phyloP scores from a whole-genome alignment of 1,140 invertebrate species.

The Phenacoccus solenopsis region DNA sequence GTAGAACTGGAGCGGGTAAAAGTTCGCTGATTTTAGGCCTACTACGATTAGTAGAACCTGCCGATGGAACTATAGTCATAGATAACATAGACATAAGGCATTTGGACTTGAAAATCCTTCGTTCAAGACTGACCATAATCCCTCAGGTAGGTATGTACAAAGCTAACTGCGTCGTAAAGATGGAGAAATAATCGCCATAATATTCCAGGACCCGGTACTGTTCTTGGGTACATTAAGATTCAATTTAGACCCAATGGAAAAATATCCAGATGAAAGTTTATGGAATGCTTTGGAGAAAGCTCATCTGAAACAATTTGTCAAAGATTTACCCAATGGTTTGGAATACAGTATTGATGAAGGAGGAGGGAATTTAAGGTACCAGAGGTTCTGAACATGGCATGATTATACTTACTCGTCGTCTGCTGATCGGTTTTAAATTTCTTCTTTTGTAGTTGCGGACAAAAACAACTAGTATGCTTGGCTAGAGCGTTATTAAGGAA shows the following conservation, averaged over 20 bases:
- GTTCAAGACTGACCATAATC: constrained; percentile 80
- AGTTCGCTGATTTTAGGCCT: constrained; percentile 66
- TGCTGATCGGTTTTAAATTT: not conserved
- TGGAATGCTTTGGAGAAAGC: constrained; percentile 52
- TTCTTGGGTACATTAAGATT: constrained; percentile 46
- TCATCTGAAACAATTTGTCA: constrained; percentile 61
- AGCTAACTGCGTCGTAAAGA: not conserved
- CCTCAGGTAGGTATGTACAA: constrained; percentile 43
- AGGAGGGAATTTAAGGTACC: constrained; percentile 46
- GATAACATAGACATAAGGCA: constrained; percentile 76
- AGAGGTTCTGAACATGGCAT: not conserved
- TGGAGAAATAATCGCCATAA: constrained; percentile 35
- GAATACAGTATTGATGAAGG: constrained; percentile 21
- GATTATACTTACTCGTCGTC: too few species aligned
- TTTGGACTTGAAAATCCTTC: constrained; percentile 76
- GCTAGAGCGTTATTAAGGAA: constrained; percentile 39
- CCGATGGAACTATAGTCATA: constrained; percentile 72
- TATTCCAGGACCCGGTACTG: constrained; percentile 47
- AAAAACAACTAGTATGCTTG: constrained; percentile 42
- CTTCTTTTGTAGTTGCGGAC: constrained; percentile 38
- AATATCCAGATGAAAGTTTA: constrained; percentile 43
- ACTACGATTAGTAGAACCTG: constrained; percentile 79
- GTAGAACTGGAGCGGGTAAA: constrained; percentile 72
- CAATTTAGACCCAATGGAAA: constrained; percentile 52
- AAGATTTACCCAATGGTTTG: constrained; percentile 32